phyloP scores from a whole-genome alignment of 2,113 vertebrate genomes.

The human (Homo sapiens) region DNA sequence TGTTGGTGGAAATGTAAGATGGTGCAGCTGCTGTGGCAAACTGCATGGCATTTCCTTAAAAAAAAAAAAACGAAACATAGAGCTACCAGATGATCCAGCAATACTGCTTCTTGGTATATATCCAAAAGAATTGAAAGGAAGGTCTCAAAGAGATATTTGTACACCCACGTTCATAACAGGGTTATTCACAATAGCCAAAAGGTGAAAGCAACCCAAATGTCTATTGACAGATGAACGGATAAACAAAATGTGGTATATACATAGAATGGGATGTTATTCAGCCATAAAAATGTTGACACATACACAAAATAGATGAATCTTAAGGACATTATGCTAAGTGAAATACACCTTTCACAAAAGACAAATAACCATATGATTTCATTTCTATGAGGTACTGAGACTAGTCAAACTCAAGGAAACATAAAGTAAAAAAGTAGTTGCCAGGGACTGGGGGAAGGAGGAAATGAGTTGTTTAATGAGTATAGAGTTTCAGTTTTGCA shows the following conservation, averaged over 20 bases:
- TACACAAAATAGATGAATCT: neutral
- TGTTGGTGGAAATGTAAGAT: neutral
- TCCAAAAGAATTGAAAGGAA: neutral
- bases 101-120: neutral
- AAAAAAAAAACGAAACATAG: neutral
- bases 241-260: neutral
- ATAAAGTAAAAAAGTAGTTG: neutral
- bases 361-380: neutral
- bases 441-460: neutral
- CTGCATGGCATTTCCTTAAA: neutral
- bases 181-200: neutral
- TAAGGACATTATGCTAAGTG: neutral
- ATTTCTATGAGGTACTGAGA: neutral
- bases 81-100: neutral
- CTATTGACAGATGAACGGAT: neutral
- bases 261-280: neutral
- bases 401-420: neutral
- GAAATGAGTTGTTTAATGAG: neutral
- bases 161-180: neutral
- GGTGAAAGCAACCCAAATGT: neutral
- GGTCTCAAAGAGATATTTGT: neutral
- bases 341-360: neutral
- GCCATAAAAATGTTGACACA: neutral
- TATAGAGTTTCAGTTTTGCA: conserved; percentile 1
- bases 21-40: neutral